Evolutionary conservation across 2,888 invertebrate genomes (phyloP).

Genomic region (Agrochola lychnidis): DNA sequence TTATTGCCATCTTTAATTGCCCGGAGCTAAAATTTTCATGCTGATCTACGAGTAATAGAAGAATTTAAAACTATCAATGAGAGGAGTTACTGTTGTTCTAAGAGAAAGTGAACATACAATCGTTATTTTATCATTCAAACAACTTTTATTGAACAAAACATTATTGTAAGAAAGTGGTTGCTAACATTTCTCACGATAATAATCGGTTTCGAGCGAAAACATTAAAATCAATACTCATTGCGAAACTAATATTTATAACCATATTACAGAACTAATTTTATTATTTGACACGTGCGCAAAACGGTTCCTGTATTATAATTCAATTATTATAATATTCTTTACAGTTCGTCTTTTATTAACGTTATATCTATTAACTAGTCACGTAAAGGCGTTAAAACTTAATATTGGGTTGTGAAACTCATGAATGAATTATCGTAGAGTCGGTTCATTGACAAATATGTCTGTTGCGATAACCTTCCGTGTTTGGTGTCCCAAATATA

Average conservation of each 20-base stretch:
- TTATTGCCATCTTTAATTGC: constrained; percentile 55
- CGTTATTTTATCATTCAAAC: constrained; percentile 13
- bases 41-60: constrained; percentile 17
- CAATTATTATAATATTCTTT: constrained; percentile 33
- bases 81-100: constrained; percentile 15
- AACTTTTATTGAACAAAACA: constrained; percentile 18
- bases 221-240: constrained; percentile 20
- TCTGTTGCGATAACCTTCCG: constrained; percentile 65
- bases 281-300: constrained; percentile 23
- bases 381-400: constrained; percentile 53
- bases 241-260: constrained; percentile 23
- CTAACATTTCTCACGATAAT: background rate
- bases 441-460: constrained; percentile 67
- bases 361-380: constrained; percentile 51
- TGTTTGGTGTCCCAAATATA: constrained; percentile 48
- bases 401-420: constrained; percentile 57
- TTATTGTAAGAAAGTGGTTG: constrained; percentile 23
- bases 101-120: constrained; percentile 32
- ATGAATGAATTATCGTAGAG: constrained; percentile 66
- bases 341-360: constrained; percentile 42
- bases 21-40: constrained; percentile 27
- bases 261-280: constrained; percentile 11
- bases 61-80: constrained; percentile 31
- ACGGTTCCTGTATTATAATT: constrained; percentile 47
- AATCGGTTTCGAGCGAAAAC: constrained; percentile 8